Base-by-base conservation (phyloP, 1,140 invertebrate species). In the Macrobrachium nipponense region DNA sequence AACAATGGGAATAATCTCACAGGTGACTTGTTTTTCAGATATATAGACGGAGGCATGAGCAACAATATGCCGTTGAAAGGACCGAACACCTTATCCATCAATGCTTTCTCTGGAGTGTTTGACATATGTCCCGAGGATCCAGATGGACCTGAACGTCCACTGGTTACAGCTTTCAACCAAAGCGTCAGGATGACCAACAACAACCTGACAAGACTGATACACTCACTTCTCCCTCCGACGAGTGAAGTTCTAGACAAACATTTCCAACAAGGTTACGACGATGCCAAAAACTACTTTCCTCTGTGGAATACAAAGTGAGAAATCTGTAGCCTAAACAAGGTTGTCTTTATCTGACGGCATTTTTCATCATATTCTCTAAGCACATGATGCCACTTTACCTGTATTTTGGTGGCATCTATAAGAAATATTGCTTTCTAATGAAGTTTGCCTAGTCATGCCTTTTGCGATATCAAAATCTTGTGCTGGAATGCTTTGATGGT, bases 11-110 rank as follows among this genome's bases (percentile, higher is more conserved):
- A 36, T 4, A 36, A 36, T 36, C 3, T 2, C 23, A 14, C 14
- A 23, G 14, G 18, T 20, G 27, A 15, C 27, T 36, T 36, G 17
- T 27, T 18, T 66, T 66, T 17, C 59, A 84, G 82, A 44, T 85
- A 85, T 59, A 72, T 85, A 12, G 83, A 85, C 23, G 83, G 82
- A 23, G 83, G 83, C 3, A 85, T 85, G 76, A 85, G 83, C 66
- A 85, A 85, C 83, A 85, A 85, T 64, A 85, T 85, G 44, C 83
- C 83, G 0, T 76, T 85, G 5, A 85, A 85, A 58, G 66, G 83
- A 2, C 76, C 76, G 36, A 72, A 18, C 75, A 85, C 51, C 66
- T n/a, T 85, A 17, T 61, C 43, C 66, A 70, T 85, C n/a, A 85
- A 85, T 27, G 83, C 59, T 15, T 85, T 85, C 20, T 73, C 83